Evolutionary conservation across 1,140 invertebrate genomes (phyloP), one percentile per base, ranked within the genome.

Genomic region (Drosophila sp.): DNA sequence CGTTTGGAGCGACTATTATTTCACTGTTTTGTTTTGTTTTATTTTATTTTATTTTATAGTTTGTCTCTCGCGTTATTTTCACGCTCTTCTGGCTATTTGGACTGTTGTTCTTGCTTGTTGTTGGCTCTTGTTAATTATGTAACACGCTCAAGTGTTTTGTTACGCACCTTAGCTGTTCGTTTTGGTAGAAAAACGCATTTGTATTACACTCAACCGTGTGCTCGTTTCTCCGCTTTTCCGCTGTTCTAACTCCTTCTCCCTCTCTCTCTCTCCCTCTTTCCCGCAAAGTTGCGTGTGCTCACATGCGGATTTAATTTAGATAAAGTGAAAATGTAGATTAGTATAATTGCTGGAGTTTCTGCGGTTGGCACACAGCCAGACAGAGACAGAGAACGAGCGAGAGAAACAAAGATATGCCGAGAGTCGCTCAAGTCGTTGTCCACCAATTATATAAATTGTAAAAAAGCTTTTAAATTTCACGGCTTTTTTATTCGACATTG

Each of bases 41-140:
- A 82, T 86, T 59, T 74, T 84, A 65, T 57, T 86, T 86, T 75
- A 81, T 86, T 86, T 87, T 78, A 82, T 86, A 86, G 82, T 86
- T 86, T 87, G 72, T 86, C 82, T 86, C 64, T 78, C 64, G 72
- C 78, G 67, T 63, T 82, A 63, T 67, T 76, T 59, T 76, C 76
- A 75, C 79, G 48, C 56, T 78, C 62, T 69, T 66, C 78, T 65
- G 36, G n/a, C 41, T 54, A 11, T 25, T 29, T 48, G 0, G n/a
- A 5, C 13, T 48, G 21, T 29, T 14, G 11, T 29, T 21, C 21
- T 21, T 21, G 21, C n/a, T 21, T 50, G 25, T 48, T 27, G 45
- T 7, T 40, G 56, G 59, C 56, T 43, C 63, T 50, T 70, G 80
- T 86, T 86, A 87, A 86, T 86, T 86, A 86, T 87, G 67, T 76